Evolutionary conservation across 2,888 invertebrate genomes (phyloP), one percentile per base, ranked within the genome.

Genomic region (Erpobdella octoculata): DNA sequence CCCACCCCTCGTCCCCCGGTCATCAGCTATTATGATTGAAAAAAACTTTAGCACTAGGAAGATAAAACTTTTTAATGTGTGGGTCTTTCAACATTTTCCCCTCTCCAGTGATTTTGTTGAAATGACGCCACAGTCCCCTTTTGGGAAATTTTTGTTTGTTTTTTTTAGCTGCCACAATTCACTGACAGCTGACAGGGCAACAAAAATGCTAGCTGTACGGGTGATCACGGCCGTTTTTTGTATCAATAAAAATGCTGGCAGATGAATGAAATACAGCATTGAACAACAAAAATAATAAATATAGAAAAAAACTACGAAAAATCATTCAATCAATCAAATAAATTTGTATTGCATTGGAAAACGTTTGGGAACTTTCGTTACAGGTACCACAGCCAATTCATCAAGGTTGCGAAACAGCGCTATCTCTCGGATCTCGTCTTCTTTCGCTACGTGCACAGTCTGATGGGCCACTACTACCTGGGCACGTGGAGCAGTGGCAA

Each of bases 391-490:
- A 64, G 74, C 1, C 76, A 77, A 73, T 77, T 77, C 71, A 71
- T 76, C 28, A 61, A 72, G 37, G 76, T 74, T 8, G 71, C 75
- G 18, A 61, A 38, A 9, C 48, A 75, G 62, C 61, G 77, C 6
- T 77, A 77, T 59, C 74, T 77, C n/a, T 67, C 71, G 0, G 66
- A 73, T 8, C 28, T 21, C 2, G 33, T 25, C 3, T 59, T 72
- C 58, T 21, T 48, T 18, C 36, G 65, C 15, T 72, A 74, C 38
- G 73, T 80, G 28, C 79, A 80, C 74, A 74, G 75, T 1, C 77
- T 74, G 33, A 77, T 81, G 58, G 77, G 79, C 3, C 80, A 81
- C 67, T 81, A 80, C 74, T 81, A 76, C 73, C 73, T 79, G 4
- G 75, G 81, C 2, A 77, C 73, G 21, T 81, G 80, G 80, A 75